These are phyloP conservation scores for Palythoa grandis DNA, from an alignment of 92 coral and sea anemone genomes.

Conservation along the genomic window DNA sequence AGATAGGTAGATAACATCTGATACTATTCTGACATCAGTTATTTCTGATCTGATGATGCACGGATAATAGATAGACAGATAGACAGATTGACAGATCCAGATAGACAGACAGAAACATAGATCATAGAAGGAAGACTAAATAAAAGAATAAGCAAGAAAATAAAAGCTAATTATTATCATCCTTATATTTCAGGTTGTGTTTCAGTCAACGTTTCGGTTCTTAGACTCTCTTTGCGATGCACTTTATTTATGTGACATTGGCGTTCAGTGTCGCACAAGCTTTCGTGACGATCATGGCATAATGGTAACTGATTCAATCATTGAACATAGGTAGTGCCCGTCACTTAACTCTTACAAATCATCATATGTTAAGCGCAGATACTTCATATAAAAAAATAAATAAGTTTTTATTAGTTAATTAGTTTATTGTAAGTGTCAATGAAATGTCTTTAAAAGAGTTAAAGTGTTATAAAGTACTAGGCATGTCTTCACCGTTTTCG, in stretches of 20 bases:
- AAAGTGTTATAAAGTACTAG: too few relatives aligned
- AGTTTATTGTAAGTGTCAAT: too few relatives aligned
- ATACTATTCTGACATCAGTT: too few relatives aligned
- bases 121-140: neutral
- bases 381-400: too few relatives aligned
- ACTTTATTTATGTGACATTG: conserved; percentile 76
- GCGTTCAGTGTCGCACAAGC: conserved; percentile 81
- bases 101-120: too few relatives aligned
- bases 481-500: too few relatives aligned
- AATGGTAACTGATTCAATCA: conserved; percentile 56
- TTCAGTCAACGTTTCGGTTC: conserved; percentile 69
- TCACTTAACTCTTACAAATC: neutral
- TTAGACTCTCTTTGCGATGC: conserved; percentile 71
- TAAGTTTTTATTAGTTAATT: too few relatives aligned
- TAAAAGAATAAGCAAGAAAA: neutral
- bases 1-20: too few relatives aligned
- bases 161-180: neutral
- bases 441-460: too few relatives aligned
- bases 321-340: neutral
- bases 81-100: neutral
- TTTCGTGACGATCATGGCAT: conserved; percentile 94
- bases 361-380: too few relatives aligned
- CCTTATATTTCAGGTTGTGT: conserved; percentile 30
- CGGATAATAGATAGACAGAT: too few relatives aligned
- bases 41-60: too few relatives aligned